Evolutionary conservation across 2,113 vertebrate species (phyloP).

Genomic region (Actenoides hombroni): DNA sequence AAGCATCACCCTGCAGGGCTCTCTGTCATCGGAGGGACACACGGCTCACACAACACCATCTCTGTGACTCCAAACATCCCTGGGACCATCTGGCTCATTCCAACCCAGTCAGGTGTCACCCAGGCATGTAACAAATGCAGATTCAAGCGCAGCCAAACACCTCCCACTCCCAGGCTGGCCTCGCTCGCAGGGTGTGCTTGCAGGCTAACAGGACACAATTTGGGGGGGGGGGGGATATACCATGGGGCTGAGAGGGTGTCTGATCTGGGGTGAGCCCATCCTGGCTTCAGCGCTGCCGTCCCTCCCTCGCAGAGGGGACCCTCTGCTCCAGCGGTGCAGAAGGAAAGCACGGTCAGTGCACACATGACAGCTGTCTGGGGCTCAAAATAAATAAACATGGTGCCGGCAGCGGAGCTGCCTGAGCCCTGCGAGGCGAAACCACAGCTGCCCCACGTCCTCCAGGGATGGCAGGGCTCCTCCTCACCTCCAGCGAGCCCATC

Average conservation of each 20-base stretch:
- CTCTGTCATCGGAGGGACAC: background rate
- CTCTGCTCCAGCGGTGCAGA: background rate
- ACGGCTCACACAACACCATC: rapidly evolving
- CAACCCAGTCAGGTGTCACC: background rate
- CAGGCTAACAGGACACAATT: background rate
- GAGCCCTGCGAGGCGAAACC: background rate
- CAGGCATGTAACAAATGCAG: background rate
- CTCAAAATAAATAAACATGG: background rate
- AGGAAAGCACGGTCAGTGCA: background rate
- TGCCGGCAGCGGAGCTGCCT: background rate
- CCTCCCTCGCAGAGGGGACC: rapidly evolving
- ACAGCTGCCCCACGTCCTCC: rapidly evolving
- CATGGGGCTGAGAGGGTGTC: background rate
- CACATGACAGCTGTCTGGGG: background rate
- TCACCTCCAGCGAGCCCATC: rapidly evolving
- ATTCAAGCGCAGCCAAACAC: background rate
- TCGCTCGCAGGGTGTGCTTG: background rate
- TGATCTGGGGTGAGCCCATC: rapidly evolving
- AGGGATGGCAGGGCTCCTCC: rapidly evolving
- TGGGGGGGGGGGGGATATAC: background rate
- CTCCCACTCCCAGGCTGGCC: background rate
- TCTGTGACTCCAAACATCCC: background rate
- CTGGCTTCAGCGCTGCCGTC: background rate
- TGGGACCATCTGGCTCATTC: background rate
- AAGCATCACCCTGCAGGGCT: background rate